phyloP scores from a whole-genome alignment of 2,888 invertebrate species.

The Drosophila monieri region DNA sequence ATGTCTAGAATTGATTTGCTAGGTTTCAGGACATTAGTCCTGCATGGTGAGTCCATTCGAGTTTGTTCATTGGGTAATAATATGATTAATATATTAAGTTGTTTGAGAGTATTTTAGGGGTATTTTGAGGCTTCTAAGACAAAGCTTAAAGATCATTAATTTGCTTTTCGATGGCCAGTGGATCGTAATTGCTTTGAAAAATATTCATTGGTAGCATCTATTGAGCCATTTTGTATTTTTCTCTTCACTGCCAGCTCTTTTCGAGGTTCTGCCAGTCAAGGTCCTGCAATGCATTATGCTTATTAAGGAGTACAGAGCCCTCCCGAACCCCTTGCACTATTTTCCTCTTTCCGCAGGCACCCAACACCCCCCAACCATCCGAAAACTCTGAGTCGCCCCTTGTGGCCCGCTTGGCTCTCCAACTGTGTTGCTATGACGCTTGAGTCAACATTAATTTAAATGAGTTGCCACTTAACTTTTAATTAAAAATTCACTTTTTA shows the following conservation, averaged over 20 bases:
- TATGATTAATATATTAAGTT: background rate
- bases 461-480: constrained; percentile 82
- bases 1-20: background rate
- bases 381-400: background rate
- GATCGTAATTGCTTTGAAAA: background rate
- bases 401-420: constrained; percentile 50
- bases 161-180: background rate
- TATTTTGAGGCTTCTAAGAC: background rate
- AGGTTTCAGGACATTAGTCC: background rate
- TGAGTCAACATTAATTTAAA: constrained; percentile 81
- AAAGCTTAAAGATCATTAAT: too few species aligned
- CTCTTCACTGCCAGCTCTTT: background rate
- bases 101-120: background rate
- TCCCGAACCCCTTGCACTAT: constrained; percentile 15
- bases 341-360: constrained; percentile 3
- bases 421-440: constrained; percentile 77
- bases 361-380: constrained; percentile 1
- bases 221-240: background rate
- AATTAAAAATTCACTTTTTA: constrained; percentile 81
- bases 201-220: background rate
- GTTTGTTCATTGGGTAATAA: background rate
- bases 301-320: constrained; percentile 26
- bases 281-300: constrained; percentile 34
- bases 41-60: background rate
- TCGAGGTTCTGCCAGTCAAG: constrained; percentile 7